Percentiles rank a stretch among this genome's conserved stretches.
These are phyloP conservation scores for Patiria pectinifera DNA, from an alignment of 53 echinoderm and acorn worm species.

Conservation along the genomic window DNA sequence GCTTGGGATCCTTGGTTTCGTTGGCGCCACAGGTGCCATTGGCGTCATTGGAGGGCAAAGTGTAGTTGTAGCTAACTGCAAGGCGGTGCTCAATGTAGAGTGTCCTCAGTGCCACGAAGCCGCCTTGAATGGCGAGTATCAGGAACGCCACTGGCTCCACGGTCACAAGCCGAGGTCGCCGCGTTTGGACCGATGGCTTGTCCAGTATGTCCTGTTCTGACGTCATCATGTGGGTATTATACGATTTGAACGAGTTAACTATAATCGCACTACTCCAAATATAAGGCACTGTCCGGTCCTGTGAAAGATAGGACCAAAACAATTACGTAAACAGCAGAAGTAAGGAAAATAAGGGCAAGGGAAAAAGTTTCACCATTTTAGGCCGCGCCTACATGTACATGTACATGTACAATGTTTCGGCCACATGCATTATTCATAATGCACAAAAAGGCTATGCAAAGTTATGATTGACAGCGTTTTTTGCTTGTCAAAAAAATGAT, in stretches of 20 bases:
- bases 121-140: conserved; percentile 63
- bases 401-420: too few species aligned
- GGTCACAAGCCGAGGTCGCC: conserved; percentile 29
- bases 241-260: too few species aligned
- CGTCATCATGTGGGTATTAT: background rate
- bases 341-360: too few species aligned
- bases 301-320: too few species aligned
- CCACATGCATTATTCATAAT: too few species aligned
- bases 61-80: conserved; percentile 64
- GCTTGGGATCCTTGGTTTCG: conserved; percentile 34
- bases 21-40: conserved; percentile 54
- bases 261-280: background rate
- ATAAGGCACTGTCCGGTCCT: too few species aligned
- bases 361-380: too few species aligned
- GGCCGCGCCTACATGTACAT: too few species aligned
- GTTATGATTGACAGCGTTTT: too few species aligned
- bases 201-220: background rate
- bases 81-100: conserved; percentile 69
- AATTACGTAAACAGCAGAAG: too few species aligned
- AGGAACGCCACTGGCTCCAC: conserved; percentile 62
- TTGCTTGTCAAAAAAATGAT: too few species aligned
- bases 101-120: conserved; percentile 62
- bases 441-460: too few species aligned
- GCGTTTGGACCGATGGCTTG: background rate
- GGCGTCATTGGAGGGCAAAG: conserved; percentile 38